A percentile compares a stretch with the other conserved stretches of the same genome.
Conservation (phyloP, 2,797 vertebrate species). For the Graptemys geographica region DNA sequence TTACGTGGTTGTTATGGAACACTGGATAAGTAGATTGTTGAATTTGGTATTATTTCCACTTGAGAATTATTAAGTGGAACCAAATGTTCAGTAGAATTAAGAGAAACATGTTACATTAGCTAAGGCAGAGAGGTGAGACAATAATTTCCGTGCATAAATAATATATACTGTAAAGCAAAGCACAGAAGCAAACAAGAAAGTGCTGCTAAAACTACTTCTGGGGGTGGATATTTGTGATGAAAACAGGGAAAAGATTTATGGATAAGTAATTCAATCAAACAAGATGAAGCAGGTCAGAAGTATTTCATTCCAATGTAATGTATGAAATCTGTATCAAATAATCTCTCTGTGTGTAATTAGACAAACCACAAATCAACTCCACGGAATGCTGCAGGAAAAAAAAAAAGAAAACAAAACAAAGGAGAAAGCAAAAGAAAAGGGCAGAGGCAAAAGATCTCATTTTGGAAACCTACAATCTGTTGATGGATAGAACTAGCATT, state of each 20-base stretch:
- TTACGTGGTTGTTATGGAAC: no score
- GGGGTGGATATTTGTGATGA: conserved; percentile 53
- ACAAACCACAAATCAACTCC: conserved; percentile 57
- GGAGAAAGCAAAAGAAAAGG: conserved; percentile 60
- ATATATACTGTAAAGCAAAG: background rate
- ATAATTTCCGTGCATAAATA: conserved; percentile 43
- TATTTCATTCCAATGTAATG: conserved; percentile 39
- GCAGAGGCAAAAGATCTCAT: conserved; percentile 62
- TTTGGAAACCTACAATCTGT: conserved; percentile 68
- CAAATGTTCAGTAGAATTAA: background rate
- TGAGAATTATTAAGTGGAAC: conserved; percentile 6
- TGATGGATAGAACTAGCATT: conserved; percentile 78
- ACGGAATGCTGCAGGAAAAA: conserved; percentile 41
- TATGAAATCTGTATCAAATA: conserved; percentile 26
- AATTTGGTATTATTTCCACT: background rate
- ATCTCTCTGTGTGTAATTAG: conserved; percentile 50
- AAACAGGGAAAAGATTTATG: conserved; percentile 51
- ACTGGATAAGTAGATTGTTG: background rate
- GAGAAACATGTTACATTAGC: conserved; percentile 4
- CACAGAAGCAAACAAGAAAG: conserved; percentile 13
- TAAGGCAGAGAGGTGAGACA: background rate
- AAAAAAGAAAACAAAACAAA: conserved; percentile 42
- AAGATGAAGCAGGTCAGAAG: conserved; percentile 20
- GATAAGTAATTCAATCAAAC: conserved; percentile 55
- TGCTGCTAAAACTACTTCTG: conserved; percentile 44